phyloP scores from a whole-genome alignment of 1,140 invertebrate species.

The Trichomalopsis sarcophagae region DNA sequence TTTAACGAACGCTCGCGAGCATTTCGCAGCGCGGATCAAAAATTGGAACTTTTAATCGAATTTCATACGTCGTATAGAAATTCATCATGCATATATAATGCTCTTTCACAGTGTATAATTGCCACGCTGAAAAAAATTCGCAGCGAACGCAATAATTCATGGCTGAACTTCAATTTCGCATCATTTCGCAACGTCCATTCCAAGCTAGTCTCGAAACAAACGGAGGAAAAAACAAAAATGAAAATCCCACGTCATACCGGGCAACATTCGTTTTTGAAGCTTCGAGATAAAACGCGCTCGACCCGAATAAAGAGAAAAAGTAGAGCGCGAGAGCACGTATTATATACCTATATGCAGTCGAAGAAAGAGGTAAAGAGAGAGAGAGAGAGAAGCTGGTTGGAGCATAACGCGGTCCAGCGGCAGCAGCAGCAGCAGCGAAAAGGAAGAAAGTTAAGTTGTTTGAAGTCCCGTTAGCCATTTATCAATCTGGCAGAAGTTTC shows the following conservation, averaged over 20 bases:
- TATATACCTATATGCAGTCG: neutral
- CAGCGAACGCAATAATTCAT: neutral
- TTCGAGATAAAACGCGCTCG: constrained; percentile 9
- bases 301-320: constrained; percentile 13
- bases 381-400: neutral
- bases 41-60: too few species aligned
- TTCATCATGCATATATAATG: too few species aligned
- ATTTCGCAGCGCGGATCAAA: too few species aligned
- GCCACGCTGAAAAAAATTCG: too few species aligned
- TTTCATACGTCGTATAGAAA: too few species aligned
- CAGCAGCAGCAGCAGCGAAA: neutral
- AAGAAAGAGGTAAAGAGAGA: neutral
- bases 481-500: constrained; percentile 52
- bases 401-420: neutral
- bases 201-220: neutral
- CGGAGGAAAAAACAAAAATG: neutral
- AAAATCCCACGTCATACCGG: neutral
- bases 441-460: constrained; percentile 50
- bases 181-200: neutral
- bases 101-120: too few species aligned
- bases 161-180: neutral
- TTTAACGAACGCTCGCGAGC: too few species aligned
- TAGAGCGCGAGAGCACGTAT: neutral
- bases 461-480: constrained; percentile 51
- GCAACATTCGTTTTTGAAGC: constrained; percentile 14